Conservation (phyloP, 2,888 invertebrate species). For the Eremobia ochroleuca region DNA sequence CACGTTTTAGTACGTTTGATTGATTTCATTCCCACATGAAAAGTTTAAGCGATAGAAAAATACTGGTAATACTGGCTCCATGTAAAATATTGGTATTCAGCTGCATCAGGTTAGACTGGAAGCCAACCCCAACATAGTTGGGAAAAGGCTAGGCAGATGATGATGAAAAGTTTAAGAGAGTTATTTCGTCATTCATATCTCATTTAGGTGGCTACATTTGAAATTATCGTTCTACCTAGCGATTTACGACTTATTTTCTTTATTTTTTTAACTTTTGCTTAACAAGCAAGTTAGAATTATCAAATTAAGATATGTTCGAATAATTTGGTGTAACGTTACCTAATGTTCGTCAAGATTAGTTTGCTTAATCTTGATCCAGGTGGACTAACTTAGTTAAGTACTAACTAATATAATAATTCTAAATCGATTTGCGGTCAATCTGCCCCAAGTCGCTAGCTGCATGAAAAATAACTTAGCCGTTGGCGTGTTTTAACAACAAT, state of each 20-base stretch:
- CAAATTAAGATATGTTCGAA: conserved; percentile 6
- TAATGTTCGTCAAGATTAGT: conserved; percentile 8
- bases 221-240: too few relatives aligned
- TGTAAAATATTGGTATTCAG: too few relatives aligned
- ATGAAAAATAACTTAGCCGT: neutral
- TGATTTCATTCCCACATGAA: neutral
- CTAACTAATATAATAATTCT: conserved; percentile 5
- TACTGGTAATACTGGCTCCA: too few relatives aligned
- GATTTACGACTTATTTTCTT: too few relatives aligned
- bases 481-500: neutral
- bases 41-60: too few relatives aligned
- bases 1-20: conserved; percentile 13
- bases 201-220: neutral
- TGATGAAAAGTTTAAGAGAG: too few relatives aligned
- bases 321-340: neutral
- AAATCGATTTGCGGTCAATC: conserved; percentile 15
- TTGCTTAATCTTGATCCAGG: conserved; percentile 1
- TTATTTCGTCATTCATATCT: neutral
- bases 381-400: conserved; percentile 7
- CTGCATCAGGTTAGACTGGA: too few relatives aligned
- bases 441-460: neutral
- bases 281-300: neutral
- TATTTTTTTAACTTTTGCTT: too few relatives aligned
- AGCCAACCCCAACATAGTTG: too few relatives aligned
- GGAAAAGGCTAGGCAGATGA: too few relatives aligned